Base-by-base conservation (phyloP, 2,797 vertebrate genomes). In the Calcarius lapponicus region DNA sequence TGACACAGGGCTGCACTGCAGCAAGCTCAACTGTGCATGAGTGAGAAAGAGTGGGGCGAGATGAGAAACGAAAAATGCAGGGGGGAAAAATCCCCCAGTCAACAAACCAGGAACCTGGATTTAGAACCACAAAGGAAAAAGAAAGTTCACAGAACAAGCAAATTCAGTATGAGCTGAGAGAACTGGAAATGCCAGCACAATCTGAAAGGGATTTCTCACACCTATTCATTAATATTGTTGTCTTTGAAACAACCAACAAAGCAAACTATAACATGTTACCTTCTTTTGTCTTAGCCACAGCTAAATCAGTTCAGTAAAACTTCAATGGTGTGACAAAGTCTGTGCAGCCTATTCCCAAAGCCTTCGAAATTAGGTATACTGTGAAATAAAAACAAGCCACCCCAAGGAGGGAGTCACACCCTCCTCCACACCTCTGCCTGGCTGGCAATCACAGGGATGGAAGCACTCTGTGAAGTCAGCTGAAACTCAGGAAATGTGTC, bases 191-290 rank as follows among this genome's bases (percentile, higher is more conserved):
- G 17, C 80, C 61, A 75, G 81, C 24, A n/a, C 16, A 71, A 48
- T 47, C 54, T 65, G 15, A 93, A 82, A 50, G 56, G 60, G 42
- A 82, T 94, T 90, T 88, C 81, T 95, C 56, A 81, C 72, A 79
- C 54, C 43, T 82, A 36, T 62, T 88, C 80, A 72, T 90, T 88
- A 94, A 65, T 60, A 61, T 2, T 3, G 4, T 7, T 71, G 72
- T 67, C 67, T 96, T 88, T 90, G 91, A 93, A 92, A 91, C 17
- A 51, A 65, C 11, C 78, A 89, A 90, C 73, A 94, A 95, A 96
- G 66, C 60, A 80, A 87, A 47, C 53, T 26, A 0, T 9, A 65
- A 91, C 42, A 62, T 1, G 1, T 62, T 83, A 40, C 47, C n/a
- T 50, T 83, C 58, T 72, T 91, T 79, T 69, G 88, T 76, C 67